Base-by-base conservation (phyloP, 2,888 invertebrate species). In the Xanthorhoe designata region DNA sequence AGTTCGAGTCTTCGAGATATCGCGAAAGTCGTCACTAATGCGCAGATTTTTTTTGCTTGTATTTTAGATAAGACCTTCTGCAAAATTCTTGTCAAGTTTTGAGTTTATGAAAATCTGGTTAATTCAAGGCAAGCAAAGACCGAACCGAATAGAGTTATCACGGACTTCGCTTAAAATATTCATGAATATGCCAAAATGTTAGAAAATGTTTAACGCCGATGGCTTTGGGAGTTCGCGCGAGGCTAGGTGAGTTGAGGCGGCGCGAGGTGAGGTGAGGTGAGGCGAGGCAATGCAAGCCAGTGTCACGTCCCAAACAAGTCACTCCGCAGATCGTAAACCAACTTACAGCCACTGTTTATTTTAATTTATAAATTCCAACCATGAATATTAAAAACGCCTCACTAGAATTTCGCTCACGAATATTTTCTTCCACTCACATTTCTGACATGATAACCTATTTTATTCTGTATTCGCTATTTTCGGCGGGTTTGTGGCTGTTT, bases 101-200 rank as follows among this genome's bases (percentile, higher is more conserved):
- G 8, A 17, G 18, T 35, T 58, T 50, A 15, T 1, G n/a, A 47
- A 17, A 45, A 57, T n/a, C 13, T 60, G 17, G n/a, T 61, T 55
- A 51, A 50, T 63, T 63, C 38, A 57, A 57, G 51, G 51, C 51
- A 52, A 63, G 54, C 38, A 45, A 61, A 19, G 32, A 18, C 32
- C 18, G n/a, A 29, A 57, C 32, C 38, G 50, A 49, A 61, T 61
- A 38, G 15, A 57, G 51, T 18, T 57, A 57, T 57, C 56, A 10
- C 42, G 5, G 42, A 24, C 35, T 62, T 50, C 24, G 50, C 17
- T 38, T 62, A 38, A 56, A 56, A 50, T 62, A 55, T 62, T 62
- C 61, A 62, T 62, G 55, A 50, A 61, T 54, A 54, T 55, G 45
- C 50, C 24, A 55, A 56, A 42, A 56, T 42, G 61, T 62, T 38